Evolutionary conservation across 2,888 invertebrate genomes (phyloP), one percentile per base, ranked within the genome.

Genomic region (Monochamus alternatus): DNA sequence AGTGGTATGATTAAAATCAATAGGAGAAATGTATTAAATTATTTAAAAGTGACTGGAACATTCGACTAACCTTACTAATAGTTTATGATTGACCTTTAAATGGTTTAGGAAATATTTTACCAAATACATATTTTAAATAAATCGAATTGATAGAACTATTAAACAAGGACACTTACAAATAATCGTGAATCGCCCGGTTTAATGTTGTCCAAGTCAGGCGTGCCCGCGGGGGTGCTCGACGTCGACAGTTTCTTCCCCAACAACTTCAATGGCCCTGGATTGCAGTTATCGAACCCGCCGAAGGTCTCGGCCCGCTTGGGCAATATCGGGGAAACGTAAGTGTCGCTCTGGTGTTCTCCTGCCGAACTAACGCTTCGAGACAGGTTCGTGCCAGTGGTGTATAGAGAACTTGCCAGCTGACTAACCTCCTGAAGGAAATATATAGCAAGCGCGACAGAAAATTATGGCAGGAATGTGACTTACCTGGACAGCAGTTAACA

Each of bases 261-360:
- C 60, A 88, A 75, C 78, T 88, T 88, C 38, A 87, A 81, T 12
- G 87, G 86, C 14, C 83, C 85, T 72, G 86, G 88, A 79, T 85
- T 86, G 5, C 86, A 84, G 84, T 92, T 92, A 89, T 98, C 98
- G 86, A 98, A 98, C 8, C 98, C 98, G 1, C 97, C 97, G 89
- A 98, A 98, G 3, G 98, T 98, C 90, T 98, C 98, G 0, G 98
- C 98, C 44, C 98, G 92, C 83, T 97, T 95, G 22, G 98, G 98
- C 78, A 98, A 89, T 52, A 95, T 94, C 14, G 97, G 95, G 43
- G 96, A 95, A 78, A 95, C 93, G 88, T 96, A 97, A 0, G 95
- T 93, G 38, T 94, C 93, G 84, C 96, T 97, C 84, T 97, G 96
- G 70, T 96, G 93, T 89, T 98, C 98, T 5, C 98, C 98, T 0